These are phyloP conservation scores for Prenolepis imparis DNA, from an alignment of 2,888 invertebrate genomes.

Conservation along the genomic window DNA sequence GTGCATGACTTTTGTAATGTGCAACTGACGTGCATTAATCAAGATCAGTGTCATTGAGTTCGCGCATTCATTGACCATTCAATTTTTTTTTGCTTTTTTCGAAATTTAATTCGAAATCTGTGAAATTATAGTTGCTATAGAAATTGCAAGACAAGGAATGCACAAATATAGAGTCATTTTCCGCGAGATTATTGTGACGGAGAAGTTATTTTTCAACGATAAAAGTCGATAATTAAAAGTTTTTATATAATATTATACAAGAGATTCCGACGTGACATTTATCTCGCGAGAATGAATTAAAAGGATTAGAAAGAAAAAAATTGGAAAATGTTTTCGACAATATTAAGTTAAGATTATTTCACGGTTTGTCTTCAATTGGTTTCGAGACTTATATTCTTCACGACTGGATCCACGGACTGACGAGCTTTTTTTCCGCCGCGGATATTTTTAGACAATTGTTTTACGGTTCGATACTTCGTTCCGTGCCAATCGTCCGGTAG, in stretches of 20 bases:
- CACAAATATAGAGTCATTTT: neutral
- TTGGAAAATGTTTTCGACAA: neutral
- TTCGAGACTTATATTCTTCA: conserved; percentile 23
- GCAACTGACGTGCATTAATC: neutral
- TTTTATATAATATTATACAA: neutral
- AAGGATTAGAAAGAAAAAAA: neutral
- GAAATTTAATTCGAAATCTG: neutral
- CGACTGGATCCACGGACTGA: conserved; percentile 27
- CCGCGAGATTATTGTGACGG: neutral
- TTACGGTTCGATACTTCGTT: conserved; percentile 78
- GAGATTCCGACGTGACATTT: neutral
- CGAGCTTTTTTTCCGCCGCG: conserved; percentile 32
- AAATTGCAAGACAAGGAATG: conserved; percentile 5
- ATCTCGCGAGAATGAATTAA: too few species aligned
- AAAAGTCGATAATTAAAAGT: neutral
- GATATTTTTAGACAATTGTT: conserved; percentile 64
- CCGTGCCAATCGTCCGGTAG: conserved; percentile 76
- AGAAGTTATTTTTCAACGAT: neutral
- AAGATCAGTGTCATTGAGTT: neutral
- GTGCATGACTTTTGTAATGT: neutral
- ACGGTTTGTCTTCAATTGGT: conserved; percentile 41
- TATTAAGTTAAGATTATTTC: conserved; percentile 36
- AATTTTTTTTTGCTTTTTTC: neutral
- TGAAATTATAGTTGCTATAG: neutral
- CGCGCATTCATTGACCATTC: neutral